These are phyloP conservation scores for Sebastes diaconus DNA, from an alignment of 2,797 vertebrate species.

Conservation along the genomic window DNA sequence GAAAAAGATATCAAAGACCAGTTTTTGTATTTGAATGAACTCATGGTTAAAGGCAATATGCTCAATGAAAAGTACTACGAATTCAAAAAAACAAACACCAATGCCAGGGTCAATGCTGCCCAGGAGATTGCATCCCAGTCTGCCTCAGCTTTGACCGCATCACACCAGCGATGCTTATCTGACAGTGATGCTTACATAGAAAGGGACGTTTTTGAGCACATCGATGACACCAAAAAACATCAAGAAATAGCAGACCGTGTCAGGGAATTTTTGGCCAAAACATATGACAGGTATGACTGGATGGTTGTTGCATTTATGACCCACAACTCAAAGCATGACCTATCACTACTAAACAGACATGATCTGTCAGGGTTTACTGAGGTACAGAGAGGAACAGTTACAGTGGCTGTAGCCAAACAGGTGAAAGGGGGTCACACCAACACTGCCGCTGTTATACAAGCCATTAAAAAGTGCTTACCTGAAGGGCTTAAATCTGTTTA, in stretches of 20 bases:
- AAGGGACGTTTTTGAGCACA: not conserved
- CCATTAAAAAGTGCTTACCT: not conserved
- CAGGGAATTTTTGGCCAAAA: not conserved
- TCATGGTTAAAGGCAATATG: not conserved
- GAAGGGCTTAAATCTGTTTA: fast-evolving
- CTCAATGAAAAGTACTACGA: not conserved
- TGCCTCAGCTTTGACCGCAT: not conserved
- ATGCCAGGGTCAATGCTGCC: not conserved
- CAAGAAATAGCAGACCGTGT: not conserved
- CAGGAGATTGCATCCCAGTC: not conserved
- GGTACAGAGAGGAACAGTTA: not conserved
- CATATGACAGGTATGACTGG: constrained; percentile 12
- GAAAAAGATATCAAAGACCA: not conserved
- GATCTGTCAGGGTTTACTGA: not conserved
- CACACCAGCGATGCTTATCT: not conserved
- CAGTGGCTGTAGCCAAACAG: constrained; percentile 23
- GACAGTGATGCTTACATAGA: not conserved
- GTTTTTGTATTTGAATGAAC: not conserved
- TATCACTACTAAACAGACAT: not conserved
- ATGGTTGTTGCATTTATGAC: constrained; percentile 10
- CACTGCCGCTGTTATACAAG: not conserved
- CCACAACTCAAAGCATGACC: not conserved
- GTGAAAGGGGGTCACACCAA: not conserved
- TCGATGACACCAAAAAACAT: not conserved
- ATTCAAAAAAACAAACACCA: not conserved